These are phyloP conservation scores for Trichogramma dendrolimi DNA, from an alignment of 2,888 invertebrate genomes.

Conservation along the genomic window DNA sequence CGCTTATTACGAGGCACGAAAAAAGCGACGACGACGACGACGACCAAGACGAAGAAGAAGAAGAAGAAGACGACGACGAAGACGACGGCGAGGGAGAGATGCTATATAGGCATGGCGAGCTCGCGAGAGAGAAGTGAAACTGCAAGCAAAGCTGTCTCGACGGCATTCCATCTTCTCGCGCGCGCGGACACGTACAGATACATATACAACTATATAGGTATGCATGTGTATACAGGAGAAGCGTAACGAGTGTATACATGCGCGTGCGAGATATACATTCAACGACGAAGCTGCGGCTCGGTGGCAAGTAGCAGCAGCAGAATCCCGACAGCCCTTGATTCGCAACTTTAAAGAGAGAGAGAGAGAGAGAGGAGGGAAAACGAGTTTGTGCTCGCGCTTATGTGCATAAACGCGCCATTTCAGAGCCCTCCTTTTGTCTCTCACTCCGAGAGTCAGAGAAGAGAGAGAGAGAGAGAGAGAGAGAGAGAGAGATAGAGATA, in stretches of 20 bases:
- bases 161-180: slow-evolving; percentile 30
- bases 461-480: not conserved
- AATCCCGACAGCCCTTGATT: not conserved
- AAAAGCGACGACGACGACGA: not conserved
- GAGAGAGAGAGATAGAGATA: not conserved
- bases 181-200: not conserved
- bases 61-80: slow-evolving; percentile 6
- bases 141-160: slow-evolving; percentile 25
- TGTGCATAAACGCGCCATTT: slow-evolving; percentile 20
- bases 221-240: too few relatives aligned
- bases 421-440: not conserved
- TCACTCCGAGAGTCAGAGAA: not conserved
- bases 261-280: too few relatives aligned
- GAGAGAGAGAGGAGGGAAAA: slow-evolving; percentile 9
- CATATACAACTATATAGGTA: too few relatives aligned
- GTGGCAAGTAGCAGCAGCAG: not conserved
- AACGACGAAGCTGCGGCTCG: not conserved
- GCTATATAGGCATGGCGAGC: not conserved
- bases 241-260: too few relatives aligned
- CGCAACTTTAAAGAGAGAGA: not conserved
- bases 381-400: slow-evolving; percentile 9
- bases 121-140: slow-evolving; percentile 16
- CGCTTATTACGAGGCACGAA: too few relatives aligned
- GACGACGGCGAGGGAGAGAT: slow-evolving; percentile 1
- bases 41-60: not conserved